Percentiles rank a stretch among this genome's conserved stretches.
Evolutionary conservation across 2,113 vertebrate species (phyloP).

Genomic region (Smithornis capensis): DNA sequence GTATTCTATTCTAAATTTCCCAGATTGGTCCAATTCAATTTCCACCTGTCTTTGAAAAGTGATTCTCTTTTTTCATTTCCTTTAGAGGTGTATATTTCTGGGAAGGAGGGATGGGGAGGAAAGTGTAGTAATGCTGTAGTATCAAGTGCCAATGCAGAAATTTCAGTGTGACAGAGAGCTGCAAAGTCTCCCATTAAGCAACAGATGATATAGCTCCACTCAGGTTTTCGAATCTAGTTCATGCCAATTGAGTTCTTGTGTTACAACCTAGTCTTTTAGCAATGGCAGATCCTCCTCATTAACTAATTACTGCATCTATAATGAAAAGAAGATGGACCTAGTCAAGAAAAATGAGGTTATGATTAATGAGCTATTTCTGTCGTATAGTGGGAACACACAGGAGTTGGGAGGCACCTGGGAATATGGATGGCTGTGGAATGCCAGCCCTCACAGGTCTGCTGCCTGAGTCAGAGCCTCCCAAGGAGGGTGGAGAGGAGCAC

Average conservation of each 20-base stretch:
- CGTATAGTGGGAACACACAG: neutral
- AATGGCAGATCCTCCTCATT: neutral
- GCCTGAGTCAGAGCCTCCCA: rapidly evolving
- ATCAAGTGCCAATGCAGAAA: neutral
- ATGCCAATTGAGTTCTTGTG: neutral
- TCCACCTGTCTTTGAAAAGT: neutral
- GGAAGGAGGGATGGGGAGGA: neutral
- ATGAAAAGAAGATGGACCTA: constrained; percentile 27
- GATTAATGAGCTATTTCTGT: neutral
- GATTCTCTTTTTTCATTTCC: neutral
- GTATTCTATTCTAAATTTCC: neutral
- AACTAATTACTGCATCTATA: neutral
- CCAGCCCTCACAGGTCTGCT: neutral
- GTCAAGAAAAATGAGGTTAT: constrained; percentile 19
- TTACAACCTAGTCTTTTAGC: neutral
- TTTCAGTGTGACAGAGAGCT: neutral
- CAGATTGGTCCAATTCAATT: neutral
- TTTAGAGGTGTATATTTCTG: neutral
- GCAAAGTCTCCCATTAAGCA: neutral
- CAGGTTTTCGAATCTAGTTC: neutral
- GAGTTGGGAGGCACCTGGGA: neutral
- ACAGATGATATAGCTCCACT: neutral
- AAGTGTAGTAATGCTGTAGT: neutral
- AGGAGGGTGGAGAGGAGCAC: no score
- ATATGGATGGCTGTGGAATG: neutral